phyloP scores from a whole-genome alignment of 2,797 vertebrate species.

The Merluccius polli region DNA sequence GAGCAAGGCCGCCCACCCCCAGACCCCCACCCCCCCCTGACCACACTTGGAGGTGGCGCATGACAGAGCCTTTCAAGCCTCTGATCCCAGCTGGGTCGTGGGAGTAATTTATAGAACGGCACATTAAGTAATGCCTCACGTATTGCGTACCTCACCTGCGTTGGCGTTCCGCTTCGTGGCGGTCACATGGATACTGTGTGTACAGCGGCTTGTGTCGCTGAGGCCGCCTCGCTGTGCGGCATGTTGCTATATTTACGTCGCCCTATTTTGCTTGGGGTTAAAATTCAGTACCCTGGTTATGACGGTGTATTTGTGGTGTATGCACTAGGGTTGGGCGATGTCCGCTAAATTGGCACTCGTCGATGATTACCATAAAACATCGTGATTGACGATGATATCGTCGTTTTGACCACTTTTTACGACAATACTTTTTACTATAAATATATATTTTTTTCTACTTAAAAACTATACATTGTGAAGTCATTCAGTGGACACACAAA shows the following conservation, averaged over 20 bases:
- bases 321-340: no score
- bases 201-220: not conserved
- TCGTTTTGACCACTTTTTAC: no score
- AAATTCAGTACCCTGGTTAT: no score
- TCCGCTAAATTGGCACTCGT: no score
- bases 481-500: no score
- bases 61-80: conserved; percentile 47
- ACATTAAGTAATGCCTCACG: conserved; percentile 63
- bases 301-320: not conserved
- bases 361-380: no score
- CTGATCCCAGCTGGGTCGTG: conserved; percentile 63
- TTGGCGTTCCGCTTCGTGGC: conserved; percentile 20
- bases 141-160: conserved; percentile 56
- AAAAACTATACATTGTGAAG: no score
- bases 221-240: no score
- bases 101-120: conserved; percentile 72
- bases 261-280: no score
- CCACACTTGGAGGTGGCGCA: not conserved
- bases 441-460: no score
- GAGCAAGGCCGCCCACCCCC: conserved; percentile 54
- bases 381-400: no score
- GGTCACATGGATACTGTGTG: not conserved
- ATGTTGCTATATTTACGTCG: not conserved
- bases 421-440: no score
- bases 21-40: conserved; percentile 19